phyloP scores from a whole-genome alignment of 2,888 invertebrate genomes.

The Cephus sareptanus region DNA sequence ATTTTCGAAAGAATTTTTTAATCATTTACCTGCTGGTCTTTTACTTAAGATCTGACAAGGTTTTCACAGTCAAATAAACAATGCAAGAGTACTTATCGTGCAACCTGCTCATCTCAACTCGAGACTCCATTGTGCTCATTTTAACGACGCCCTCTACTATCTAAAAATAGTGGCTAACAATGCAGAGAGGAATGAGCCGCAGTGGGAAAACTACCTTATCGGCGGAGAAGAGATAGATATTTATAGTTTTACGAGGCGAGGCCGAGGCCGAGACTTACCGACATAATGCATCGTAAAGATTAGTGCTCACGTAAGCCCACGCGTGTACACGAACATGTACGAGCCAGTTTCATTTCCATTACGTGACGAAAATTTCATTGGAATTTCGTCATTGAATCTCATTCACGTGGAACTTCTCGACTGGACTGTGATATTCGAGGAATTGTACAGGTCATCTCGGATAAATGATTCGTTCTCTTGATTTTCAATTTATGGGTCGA shows the following conservation, averaged over 20 bases:
- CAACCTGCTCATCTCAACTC: not conserved
- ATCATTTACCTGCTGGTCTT: not conserved
- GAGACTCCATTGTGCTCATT: not conserved
- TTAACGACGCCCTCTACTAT: not conserved
- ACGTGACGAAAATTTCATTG: not conserved
- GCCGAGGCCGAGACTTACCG: not conserved
- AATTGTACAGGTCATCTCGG: not conserved
- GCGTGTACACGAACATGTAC: not conserved
- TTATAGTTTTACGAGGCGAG: slow-evolving; percentile 1
- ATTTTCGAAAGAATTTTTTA: not conserved
- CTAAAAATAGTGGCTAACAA: slow-evolving; percentile 1
- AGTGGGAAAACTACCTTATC: slow-evolving; percentile 2
- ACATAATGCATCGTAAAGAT: slow-evolving; percentile 4
- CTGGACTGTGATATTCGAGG: not conserved
- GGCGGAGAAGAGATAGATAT: not conserved
- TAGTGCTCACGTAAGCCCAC: not conserved
- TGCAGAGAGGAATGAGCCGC: not conserved
- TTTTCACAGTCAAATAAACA: not conserved
- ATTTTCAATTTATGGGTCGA: not conserved
- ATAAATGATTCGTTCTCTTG: not conserved
- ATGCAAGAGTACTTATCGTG: not conserved
- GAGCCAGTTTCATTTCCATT: not conserved
- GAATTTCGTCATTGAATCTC: not conserved
- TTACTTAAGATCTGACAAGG: not conserved
- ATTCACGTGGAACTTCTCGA: not conserved